phyloP scores from a whole-genome alignment of 2,113 vertebrate species.

The Sialia sialis region DNA sequence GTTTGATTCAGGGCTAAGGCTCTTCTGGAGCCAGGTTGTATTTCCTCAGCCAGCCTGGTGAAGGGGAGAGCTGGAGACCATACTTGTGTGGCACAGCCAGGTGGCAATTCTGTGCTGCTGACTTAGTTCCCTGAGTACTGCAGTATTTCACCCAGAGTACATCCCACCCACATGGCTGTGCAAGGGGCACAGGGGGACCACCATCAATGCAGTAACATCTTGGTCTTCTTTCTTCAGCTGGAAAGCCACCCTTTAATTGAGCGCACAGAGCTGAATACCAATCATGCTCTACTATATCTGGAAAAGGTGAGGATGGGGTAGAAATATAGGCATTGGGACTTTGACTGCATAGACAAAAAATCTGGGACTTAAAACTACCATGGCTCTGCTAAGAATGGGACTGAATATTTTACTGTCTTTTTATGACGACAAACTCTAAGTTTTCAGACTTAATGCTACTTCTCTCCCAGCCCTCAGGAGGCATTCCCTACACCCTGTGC shows the following conservation, averaged over 20 bases:
- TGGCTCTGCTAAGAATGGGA: background rate
- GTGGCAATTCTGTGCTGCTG: background rate
- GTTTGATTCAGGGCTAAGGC: background rate
- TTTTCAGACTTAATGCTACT: too few relatives aligned
- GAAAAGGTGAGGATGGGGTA: background rate
- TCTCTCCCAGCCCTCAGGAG: background rate
- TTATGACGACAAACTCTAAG: background rate
- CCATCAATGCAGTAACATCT: background rate
- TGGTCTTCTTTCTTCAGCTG: slow-evolving; percentile 16
- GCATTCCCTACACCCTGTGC: background rate
- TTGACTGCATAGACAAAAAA: background rate
- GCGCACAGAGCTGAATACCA: slow-evolving; percentile 19
- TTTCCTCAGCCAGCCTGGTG: background rate
- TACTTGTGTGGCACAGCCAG: background rate
- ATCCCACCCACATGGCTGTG: background rate
- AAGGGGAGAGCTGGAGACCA: background rate
- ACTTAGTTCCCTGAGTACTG: background rate
- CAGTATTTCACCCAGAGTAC: background rate
- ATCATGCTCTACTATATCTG: slow-evolving; percentile 22
- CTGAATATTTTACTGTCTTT: background rate
- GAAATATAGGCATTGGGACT: background rate
- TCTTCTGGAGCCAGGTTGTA: background rate
- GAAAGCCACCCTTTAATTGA: background rate
- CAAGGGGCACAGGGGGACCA: background rate
- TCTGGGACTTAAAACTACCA: background rate